Conservation (phyloP, 1,140 invertebrate genomes). For the Magallana ariakensis region DNA sequence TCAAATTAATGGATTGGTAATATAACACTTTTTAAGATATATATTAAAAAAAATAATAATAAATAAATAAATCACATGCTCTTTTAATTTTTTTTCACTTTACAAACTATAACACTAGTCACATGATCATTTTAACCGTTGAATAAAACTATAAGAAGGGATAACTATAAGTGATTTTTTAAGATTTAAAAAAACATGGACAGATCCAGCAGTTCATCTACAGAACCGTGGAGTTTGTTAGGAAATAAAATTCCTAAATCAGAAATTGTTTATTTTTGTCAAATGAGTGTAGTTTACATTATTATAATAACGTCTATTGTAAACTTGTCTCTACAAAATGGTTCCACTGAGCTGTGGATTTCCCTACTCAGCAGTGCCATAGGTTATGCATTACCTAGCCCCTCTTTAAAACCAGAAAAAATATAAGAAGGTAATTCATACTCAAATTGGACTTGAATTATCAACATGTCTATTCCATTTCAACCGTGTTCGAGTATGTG, state of each 20-base stretch:
- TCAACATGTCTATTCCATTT: constrained; percentile 9
- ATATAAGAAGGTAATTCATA: constrained; percentile 3
- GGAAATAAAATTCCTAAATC: constrained; percentile 34
- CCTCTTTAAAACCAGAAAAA: constrained; percentile 32
- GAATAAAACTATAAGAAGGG: not conserved
- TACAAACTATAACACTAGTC: too few species aligned
- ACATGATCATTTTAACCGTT: too few species aligned
- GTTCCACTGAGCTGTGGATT: constrained; percentile 36
- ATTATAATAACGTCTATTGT: constrained; percentile 50
- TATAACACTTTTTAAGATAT: too few species aligned
- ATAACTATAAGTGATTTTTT: not conserved
- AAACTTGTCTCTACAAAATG: constrained; percentile 45
- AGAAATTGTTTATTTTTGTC: constrained; percentile 57
- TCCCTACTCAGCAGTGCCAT: too few species aligned
- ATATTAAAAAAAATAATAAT: too few species aligned
- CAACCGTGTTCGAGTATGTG: not conserved
- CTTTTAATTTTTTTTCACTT: too few species aligned
- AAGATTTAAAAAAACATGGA: not conserved
- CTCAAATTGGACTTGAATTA: not conserved
- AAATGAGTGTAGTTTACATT: constrained; percentile 52
- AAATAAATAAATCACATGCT: too few species aligned
- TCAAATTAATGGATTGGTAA: too few species aligned
- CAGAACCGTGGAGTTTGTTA: not conserved
- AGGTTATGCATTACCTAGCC: constrained; percentile 39
- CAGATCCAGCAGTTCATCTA: not conserved